Base-by-base conservation (phyloP, 1,140 invertebrate species). In the Ladona fulva region DNA sequence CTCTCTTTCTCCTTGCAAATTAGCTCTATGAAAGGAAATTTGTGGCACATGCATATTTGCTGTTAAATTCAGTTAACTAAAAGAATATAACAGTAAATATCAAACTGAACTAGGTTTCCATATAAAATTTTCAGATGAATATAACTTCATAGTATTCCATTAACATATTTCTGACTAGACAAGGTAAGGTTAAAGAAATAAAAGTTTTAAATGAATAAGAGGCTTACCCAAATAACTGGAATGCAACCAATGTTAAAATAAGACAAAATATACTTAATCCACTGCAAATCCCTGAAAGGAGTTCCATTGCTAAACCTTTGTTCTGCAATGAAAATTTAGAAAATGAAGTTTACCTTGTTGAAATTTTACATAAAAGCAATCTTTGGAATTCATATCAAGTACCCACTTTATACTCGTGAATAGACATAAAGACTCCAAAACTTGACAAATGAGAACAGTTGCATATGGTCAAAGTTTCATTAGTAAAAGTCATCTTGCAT, bases 361-460 rank as follows among this genome's bases (percentile, higher is more conserved):
- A 42, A 52, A 1, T 14, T 0, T 76, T 11, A 25, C 19, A n/a
- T 78, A 10, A 6, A 52, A 16, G 7, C 22, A 76, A 22, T 78
- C n/a, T 19, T 0, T 12, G 24, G 19, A 29, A 6, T 66, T 77
- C 14, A 78, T 12, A 22, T 74, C 25, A 24, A 52, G 1, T 59
- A 25, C 77, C 77, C 74, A 83, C 82, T 25, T 81, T 79, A 77
- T 82, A 81, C 42, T 83, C 81, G 25, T 83, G 82, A 25, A 85
- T 77, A 78, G 87, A 85, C 87, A 89, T 89, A 0, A 89, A 78
- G 11, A 89, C 82, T 73, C 89, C 90, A 84, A 91, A 91, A 82
- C 88, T 88, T 19, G 89, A 91, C n/a, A 91, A 82, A 82, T 91
- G 90, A 80, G 87, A 83, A 82, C 90, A 91, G 77, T 86, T 82